Evolutionary conservation across 23 tunicate species (phyloP).

Genomic region (Clavelina lepadiformis): DNA sequence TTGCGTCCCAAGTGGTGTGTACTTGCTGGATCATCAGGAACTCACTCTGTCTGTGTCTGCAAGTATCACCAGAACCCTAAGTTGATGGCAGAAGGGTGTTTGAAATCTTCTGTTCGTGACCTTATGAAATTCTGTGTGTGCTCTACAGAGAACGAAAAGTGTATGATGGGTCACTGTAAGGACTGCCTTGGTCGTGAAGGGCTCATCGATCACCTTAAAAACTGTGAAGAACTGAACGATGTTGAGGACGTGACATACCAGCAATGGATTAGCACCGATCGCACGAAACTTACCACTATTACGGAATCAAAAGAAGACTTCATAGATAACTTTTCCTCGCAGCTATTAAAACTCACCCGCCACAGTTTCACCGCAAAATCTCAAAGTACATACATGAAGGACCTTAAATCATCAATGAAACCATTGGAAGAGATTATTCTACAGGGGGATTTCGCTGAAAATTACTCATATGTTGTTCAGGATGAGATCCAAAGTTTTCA

Average conservation of each 20-base stretch:
- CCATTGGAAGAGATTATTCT: constrained; percentile 8
- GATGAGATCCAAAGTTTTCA: constrained; percentile 11
- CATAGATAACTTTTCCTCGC: constrained; percentile 6
- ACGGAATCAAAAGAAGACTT: constrained; percentile 7
- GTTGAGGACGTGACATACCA: constrained; percentile 15
- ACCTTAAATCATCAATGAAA: constrained; percentile 2
- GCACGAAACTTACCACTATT: constrained; percentile 1
- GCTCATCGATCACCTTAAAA: background rate
- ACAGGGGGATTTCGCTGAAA: constrained; percentile 10
- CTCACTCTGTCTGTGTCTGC: constrained; percentile 19
- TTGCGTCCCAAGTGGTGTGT: constrained; percentile 17
- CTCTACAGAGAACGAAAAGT: constrained; percentile 9
- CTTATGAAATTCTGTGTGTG: constrained; percentile 15
- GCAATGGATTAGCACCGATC: constrained; percentile 22
- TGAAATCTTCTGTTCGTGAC: constrained; percentile 2
- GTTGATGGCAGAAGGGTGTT: constrained; percentile 5
- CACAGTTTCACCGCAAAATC: constrained; percentile 16
- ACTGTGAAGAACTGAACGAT: constrained; percentile 12
- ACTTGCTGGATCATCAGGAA: constrained; percentile 16
- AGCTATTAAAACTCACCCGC: background rate
- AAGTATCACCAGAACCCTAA: constrained; percentile 10
- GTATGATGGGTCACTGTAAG: constrained; percentile 18
- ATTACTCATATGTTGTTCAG: constrained; percentile 8
- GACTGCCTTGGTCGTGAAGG: constrained; percentile 9
- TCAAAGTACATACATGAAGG: constrained; percentile 6